A percentile compares a stretch with the other conserved stretches of the same genome.
Conservation (phyloP, 2,888 invertebrate genomes). For the Orthosia cruda region DNA sequence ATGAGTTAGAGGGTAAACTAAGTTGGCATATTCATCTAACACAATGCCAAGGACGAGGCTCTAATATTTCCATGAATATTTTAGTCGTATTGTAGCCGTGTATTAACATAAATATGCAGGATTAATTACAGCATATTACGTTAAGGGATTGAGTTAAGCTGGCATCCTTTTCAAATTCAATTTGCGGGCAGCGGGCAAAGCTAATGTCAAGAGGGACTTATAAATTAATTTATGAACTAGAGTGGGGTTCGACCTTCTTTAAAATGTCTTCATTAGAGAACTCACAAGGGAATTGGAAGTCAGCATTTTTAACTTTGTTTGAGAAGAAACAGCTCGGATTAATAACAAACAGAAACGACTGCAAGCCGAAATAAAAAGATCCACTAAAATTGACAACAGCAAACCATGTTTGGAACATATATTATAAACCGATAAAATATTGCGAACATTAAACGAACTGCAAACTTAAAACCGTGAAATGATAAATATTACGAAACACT, state of each 20-base stretch:
- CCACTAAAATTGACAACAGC: background rate
- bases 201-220: slow-evolving; percentile 25
- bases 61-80: background rate
- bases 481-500: slow-evolving; percentile 33
- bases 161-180: slow-evolving; percentile 63
- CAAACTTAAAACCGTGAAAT: background rate
- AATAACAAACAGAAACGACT: background rate
- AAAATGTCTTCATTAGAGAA: slow-evolving; percentile 14
- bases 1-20: background rate
- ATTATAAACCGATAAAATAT: background rate
- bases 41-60: background rate
- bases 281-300: background rate
- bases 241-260: slow-evolving; percentile 27
- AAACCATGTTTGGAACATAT: background rate
- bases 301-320: background rate
- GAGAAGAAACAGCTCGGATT: background rate
- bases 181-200: slow-evolving; percentile 43
- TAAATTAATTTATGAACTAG: slow-evolving; percentile 37
- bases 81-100: background rate
- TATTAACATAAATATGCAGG: slow-evolving; percentile 18
- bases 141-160: slow-evolving; percentile 47
- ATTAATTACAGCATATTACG: slow-evolving; percentile 41
- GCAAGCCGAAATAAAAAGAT: background rate
- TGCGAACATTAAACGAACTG: background rate
- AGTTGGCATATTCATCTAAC: background rate